phyloP scores from a whole-genome alignment of 2,888 invertebrate species.

The Schrankia costaestrigalis region DNA sequence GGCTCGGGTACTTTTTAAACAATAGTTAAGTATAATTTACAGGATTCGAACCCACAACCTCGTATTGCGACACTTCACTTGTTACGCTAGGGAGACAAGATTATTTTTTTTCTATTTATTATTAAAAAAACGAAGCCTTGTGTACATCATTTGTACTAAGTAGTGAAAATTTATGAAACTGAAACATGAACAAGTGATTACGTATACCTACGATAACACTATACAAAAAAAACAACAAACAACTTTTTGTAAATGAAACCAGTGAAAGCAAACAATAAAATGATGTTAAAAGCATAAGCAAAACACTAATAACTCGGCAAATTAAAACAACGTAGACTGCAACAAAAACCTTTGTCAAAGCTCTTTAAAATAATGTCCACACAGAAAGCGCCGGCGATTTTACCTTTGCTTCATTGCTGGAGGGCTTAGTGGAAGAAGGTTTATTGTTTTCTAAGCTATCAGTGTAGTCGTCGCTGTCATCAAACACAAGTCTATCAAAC shows the following conservation, averaged over 20 bases:
- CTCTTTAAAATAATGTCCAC: constrained; percentile 36
- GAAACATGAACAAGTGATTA: neutral
- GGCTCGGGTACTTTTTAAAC: no score
- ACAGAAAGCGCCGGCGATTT: constrained; percentile 54
- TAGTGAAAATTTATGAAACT: no score
- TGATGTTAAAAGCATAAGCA: constrained; percentile 43
- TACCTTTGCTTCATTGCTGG: constrained; percentile 78
- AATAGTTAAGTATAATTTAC: no score
- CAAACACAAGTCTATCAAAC: constrained; percentile 84
- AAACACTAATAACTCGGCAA: constrained; percentile 37
- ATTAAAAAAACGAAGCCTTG: no score
- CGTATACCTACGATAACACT: constrained; percentile 2
- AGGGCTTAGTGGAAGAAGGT: constrained; percentile 64
- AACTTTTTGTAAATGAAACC: constrained; percentile 11
- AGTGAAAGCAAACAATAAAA: constrained; percentile 29
- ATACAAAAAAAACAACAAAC: constrained; percentile 6
- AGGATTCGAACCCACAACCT: no score
- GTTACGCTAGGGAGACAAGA: no score
- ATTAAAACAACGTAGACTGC: constrained; percentile 39
- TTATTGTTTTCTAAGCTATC: constrained; percentile 86
- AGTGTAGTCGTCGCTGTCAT: constrained; percentile 86
- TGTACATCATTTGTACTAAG: no score
- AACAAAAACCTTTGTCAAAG: constrained; percentile 40
- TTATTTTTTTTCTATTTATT: no score
- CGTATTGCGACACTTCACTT: no score